These are phyloP conservation scores for Acleris holmiana DNA, from an alignment of 2,888 invertebrate genomes.

Conservation along the genomic window DNA sequence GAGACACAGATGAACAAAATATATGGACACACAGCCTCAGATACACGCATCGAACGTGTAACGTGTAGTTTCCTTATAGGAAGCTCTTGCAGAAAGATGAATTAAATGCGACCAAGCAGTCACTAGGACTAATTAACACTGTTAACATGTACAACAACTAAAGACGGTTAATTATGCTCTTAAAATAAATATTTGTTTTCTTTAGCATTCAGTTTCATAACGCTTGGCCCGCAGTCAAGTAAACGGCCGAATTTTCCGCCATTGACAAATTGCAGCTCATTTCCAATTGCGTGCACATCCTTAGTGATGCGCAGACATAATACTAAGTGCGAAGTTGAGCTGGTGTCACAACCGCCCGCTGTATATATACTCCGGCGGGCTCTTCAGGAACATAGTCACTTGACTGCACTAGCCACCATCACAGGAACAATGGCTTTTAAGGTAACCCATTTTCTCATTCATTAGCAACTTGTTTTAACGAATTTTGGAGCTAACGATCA, in stretches of 20 bases:
- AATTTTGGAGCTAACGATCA: background rate
- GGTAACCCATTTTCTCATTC: slow-evolving; percentile 54
- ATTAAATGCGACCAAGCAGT: no score
- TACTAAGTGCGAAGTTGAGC: slow-evolving; percentile 75
- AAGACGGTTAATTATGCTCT: slow-evolving; percentile 20
- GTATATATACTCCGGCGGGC: slow-evolving; percentile 69
- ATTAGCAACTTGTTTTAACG: background rate
- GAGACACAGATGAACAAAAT: no score
- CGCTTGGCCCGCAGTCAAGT: slow-evolving; percentile 76
- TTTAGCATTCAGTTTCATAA: slow-evolving; percentile 56
- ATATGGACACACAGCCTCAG: no score
- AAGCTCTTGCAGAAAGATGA: no score
- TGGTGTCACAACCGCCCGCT: slow-evolving; percentile 65
- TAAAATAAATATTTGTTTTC: slow-evolving; percentile 31
- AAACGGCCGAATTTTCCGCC: slow-evolving; percentile 73
- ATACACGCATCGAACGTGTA: no score
- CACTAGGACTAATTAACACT: no score
- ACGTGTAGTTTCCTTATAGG: no score
- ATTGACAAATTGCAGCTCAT: slow-evolving; percentile 78
- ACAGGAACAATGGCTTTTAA: slow-evolving; percentile 74
- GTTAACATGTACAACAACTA: background rate
- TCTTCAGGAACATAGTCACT: slow-evolving; percentile 71
- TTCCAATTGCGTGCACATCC: slow-evolving; percentile 79
- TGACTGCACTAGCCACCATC: slow-evolving; percentile 64
- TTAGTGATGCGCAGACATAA: slow-evolving; percentile 69